Base-by-base conservation (phyloP, 2,113 vertebrate genomes). In the Calidris pugnax region DNA sequence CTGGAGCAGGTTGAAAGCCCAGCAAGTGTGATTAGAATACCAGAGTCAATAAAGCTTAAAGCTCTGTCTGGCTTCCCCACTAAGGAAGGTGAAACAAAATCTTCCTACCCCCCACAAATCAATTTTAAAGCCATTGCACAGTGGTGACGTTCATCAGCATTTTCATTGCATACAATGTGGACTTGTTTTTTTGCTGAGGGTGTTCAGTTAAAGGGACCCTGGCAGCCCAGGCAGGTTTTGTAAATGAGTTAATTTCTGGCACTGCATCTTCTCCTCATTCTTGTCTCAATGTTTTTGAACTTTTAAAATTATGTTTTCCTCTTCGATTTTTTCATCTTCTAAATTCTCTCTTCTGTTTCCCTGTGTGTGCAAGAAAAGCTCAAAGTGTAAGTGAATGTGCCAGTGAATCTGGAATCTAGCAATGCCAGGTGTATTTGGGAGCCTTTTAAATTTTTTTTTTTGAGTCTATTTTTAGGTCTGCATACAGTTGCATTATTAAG, bases 41-140 rank as follows among this genome's bases (percentile, higher is more conserved):
- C 69, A 87, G 87, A 94, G 96, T 94, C 94, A 87, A 96, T 97
- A 97, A 96, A 95, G 78, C 93, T 96, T 93, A 94, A 96, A 97
- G 74, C 90, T 96, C 93, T 95, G 85, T 89, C 93, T 94, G 77
- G 79, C 89, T 97, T 96, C 69, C 56, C 68, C 75, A 76, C 86
- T 81, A 95, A 93, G 83, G 66, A 86, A 96, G 83, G 95, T 92
- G 85, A 95, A 96, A 82, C 89, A 89, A 93, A 95, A 86, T 89
- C 90, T 95, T 87, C 37, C 71, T 90, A 43, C 67, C 77, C 60
- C 76, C 81, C 50, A 33, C 64, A 88, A 94, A 95, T 96, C 93
- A 96, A 93, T 95, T 94, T 90, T 91, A 82, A 91, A 95, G 68
- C 85, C 81, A 33, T 39, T 78, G 87, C 74, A 62, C 1, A 0